Base-by-base conservation (phyloP, 2,113 vertebrate species). In the Etheostoma cragini region DNA sequence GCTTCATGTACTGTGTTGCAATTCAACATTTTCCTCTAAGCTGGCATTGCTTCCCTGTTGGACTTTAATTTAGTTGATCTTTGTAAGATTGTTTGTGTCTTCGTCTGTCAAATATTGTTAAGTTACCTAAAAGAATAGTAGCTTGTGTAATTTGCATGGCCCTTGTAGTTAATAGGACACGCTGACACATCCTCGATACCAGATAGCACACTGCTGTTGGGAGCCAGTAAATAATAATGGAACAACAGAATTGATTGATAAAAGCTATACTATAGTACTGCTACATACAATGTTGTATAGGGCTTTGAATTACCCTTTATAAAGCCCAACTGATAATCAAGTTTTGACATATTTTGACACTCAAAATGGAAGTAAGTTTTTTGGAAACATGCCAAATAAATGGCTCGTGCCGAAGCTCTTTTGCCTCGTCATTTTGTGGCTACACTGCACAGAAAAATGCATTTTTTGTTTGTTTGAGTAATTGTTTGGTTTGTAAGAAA, bases 341-440 rank as follows among this genome's bases (percentile, higher is more conserved):
- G 66, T 86, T 78, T 81, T 90, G 83, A 78, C 78, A 35, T 65
- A 83, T 85, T 86, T 88, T 82, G 80, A 82, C 79, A 88, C 45
- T 67, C 54, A 66, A 84, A 80, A 82, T 89, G 61, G 76, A 82
- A 65, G 73, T 52, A 76, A 13, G 1, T 46, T 66, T 83, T 68
- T 87, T 71, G 60, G 30, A 58, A 84, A 74, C 57, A 61, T 91
- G 68, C 68, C 67, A 80, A 92, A 92, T 91, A 91, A 92, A 89
- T 79, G 65, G 64, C 64, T 24, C 14, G 57, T 75, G 66, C 35
- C 15, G 67, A 63, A 87, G 52, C n/a, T 74, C 30, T 22, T 19
- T 16, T 50, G 24, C 14, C 38, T 80, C 10, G 15, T 81, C 19
- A 53, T 69, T 75, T 46, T 74, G 14, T 53, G 5, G 0, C 16